Conservation (phyloP, 1,140 invertebrate species). For the Kradibia gibbosae region DNA sequence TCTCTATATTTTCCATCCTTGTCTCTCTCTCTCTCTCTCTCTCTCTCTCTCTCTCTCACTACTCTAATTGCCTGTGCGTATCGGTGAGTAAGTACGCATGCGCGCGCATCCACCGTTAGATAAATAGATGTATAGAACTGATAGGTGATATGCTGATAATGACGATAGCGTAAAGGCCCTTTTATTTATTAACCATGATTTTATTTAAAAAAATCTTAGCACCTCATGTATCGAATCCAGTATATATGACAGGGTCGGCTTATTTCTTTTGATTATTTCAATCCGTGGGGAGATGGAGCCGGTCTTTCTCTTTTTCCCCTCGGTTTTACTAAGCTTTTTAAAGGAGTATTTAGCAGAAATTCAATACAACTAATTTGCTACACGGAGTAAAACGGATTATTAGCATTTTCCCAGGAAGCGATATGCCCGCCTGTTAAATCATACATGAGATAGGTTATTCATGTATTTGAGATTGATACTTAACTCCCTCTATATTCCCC, state of each 20-base stretch:
- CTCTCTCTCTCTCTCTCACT: neutral
- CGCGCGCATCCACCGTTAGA: neutral
- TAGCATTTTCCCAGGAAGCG: neutral
- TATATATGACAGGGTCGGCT: neutral
- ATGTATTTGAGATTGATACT: neutral
- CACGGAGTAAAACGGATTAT: neutral
- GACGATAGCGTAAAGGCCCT: too few relatives aligned
- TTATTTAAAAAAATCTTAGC: neutral
- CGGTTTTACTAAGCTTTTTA: neutral
- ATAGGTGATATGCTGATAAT: too few relatives aligned
- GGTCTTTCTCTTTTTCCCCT: neutral
- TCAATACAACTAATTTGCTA: neutral
- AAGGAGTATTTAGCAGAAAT: neutral
- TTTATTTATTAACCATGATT: neutral
- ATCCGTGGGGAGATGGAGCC: too few relatives aligned
- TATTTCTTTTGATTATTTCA: neutral
- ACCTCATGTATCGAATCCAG: neutral
- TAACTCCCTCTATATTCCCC: neutral
- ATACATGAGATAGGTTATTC: conserved; percentile 13
- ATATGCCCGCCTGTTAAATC: neutral
- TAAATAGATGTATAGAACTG: too few relatives aligned
- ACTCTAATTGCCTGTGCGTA: neutral
- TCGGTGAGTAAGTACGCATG: too few relatives aligned
- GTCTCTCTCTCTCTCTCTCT: neutral
- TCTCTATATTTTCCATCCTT: neutral